Evolutionary conservation across 2,888 invertebrate species (phyloP), one percentile per base, ranked within the genome.

Genomic region (Stenoptilia bipunctidactyla): DNA sequence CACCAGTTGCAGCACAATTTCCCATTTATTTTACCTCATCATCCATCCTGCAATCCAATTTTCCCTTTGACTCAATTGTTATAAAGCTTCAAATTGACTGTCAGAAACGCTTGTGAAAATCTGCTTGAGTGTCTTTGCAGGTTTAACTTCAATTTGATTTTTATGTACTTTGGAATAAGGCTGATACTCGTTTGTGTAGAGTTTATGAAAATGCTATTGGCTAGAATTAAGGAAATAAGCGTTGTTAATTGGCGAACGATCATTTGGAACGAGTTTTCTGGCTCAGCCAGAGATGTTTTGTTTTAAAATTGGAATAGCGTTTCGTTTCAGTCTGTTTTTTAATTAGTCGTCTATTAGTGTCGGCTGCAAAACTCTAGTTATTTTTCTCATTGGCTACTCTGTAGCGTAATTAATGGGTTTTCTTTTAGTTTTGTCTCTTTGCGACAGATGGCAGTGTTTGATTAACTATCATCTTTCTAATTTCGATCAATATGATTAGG

Each of bases 171-270:
- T 1, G 13, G 1, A 0, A 10, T 53, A 56, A 40, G 41, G 51
- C 45, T 14, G 41, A 20, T 38, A 49, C 51, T 58, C 13, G 39
- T 35, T 2, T 52, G 46, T 5, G 12, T 5, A 12, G 15, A 30
- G 25, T 3, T 20, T 8, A 51, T 55, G 42, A 61, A 68, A 58
- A 58, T 53, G 67, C 56, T 67, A 72, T 76, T 73, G 77, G 65
- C 58, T 56, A 51, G 66, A 74, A 79, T 80, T 72, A 79, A 69
- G 79, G 79, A 79, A 79, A 77, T 80, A 79, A 80, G 80, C 75
- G 67, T 65, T 65, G 73, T 73, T 79, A 80, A 79, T 80, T 79
- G 74, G 62, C 54, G 46, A 55, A 55, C 66, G 76, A 77, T 77
- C 71, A 76, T 30, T 30, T 30, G 12, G 30, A 30, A 30, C 30